Percentiles rank a stretch among this genome's conserved stretches.
Evolutionary conservation across 2,888 invertebrate species (phyloP).

Genomic region (Selenia dentaria): DNA sequence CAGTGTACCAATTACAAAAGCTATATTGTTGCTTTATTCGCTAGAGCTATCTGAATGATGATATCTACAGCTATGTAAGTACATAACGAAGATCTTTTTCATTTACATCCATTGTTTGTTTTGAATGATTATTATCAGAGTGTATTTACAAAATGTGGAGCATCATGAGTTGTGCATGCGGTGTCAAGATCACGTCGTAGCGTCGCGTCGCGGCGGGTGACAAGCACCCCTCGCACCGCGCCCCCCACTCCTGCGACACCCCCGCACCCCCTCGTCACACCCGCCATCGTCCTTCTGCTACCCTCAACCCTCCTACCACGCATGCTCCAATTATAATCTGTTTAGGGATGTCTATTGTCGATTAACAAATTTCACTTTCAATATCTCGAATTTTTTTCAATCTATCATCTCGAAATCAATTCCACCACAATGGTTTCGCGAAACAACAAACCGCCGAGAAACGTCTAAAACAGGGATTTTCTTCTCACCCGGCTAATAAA

Average conservation of each 20-base stretch:
- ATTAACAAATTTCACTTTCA: slow-evolving; percentile 53
- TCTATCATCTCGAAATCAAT: slow-evolving; percentile 1
- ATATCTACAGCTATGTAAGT: no score
- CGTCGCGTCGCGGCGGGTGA: slow-evolving; percentile 66
- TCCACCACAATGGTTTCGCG: slow-evolving; percentile 7
- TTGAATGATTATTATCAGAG: slow-evolving; percentile 42
- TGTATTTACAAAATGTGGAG: slow-evolving; percentile 56
- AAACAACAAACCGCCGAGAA: slow-evolving; percentile 18
- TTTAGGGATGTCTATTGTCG: slow-evolving; percentile 81
- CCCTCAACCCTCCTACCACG: slow-evolving; percentile 78
- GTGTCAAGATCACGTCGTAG: slow-evolving; percentile 81
- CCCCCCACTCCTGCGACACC: slow-evolving; percentile 43
- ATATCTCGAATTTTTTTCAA: slow-evolving; percentile 12
- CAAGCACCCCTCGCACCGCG: slow-evolving; percentile 56
- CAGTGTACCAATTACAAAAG: slow-evolving; percentile 1
- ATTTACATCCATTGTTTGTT: slow-evolving; percentile 32
- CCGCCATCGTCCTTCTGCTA: slow-evolving; percentile 48
- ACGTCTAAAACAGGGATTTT: slow-evolving; percentile 27
- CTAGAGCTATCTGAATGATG: no score
- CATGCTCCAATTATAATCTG: slow-evolving; percentile 85
- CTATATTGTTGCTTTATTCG: slow-evolving; percentile 15
- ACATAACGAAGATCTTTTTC: slow-evolving; percentile 12
- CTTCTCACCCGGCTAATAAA: slow-evolving; percentile 29
- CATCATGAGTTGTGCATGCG: slow-evolving; percentile 70
- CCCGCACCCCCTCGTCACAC: slow-evolving; percentile 43